phyloP scores from a whole-genome alignment of 2,113 vertebrate species.

The Myotis brandtii region DNA sequence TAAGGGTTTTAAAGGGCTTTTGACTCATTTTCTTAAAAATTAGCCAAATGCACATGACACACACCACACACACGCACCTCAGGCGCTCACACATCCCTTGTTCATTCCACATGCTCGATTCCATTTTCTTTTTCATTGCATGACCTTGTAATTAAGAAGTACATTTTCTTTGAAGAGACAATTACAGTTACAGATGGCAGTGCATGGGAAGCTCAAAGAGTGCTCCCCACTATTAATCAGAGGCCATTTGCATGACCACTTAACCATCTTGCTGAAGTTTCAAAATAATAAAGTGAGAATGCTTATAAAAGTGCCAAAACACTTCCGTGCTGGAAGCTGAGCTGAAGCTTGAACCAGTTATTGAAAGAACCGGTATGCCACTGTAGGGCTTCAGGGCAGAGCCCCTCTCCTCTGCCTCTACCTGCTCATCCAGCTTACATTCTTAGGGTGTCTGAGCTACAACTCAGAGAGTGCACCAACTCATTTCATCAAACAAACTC shows the following conservation, averaged over 20 bases:
- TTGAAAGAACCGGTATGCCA: conserved; percentile 1
- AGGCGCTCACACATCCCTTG: not conserved
- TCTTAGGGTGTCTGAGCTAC: not conserved
- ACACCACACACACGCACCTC: not conserved
- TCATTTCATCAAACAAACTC: not conserved
- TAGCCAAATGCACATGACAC: not conserved
- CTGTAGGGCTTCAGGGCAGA: not conserved
- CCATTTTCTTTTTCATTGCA: conserved; percentile 42
- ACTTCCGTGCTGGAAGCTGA: conserved; percentile 46
- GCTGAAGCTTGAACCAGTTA: not conserved
- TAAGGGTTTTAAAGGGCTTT: conserved; percentile 56
- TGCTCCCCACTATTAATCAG: conserved; percentile 49
- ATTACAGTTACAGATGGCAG: conserved; percentile 58
- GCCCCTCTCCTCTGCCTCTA: not conserved
- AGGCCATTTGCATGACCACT: conserved; percentile 62
- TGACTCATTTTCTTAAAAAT: conserved; percentile 53
- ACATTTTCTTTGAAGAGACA: conserved; percentile 68
- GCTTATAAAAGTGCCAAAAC: conserved; percentile 57
- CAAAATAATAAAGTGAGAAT: conserved; percentile 73
- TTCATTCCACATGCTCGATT: conserved; percentile 50
- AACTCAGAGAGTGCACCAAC: not conserved
- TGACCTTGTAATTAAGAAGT: conserved; percentile 70
- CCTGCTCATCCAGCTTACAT: not conserved
- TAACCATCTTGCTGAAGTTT: conserved; percentile 69
- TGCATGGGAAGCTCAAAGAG: conserved; percentile 60